Percentiles rank a stretch among this genome's conserved stretches.
Evolutionary conservation across 2,113 vertebrate genomes (phyloP).

Genomic region (Salvelinus namaycush): DNA sequence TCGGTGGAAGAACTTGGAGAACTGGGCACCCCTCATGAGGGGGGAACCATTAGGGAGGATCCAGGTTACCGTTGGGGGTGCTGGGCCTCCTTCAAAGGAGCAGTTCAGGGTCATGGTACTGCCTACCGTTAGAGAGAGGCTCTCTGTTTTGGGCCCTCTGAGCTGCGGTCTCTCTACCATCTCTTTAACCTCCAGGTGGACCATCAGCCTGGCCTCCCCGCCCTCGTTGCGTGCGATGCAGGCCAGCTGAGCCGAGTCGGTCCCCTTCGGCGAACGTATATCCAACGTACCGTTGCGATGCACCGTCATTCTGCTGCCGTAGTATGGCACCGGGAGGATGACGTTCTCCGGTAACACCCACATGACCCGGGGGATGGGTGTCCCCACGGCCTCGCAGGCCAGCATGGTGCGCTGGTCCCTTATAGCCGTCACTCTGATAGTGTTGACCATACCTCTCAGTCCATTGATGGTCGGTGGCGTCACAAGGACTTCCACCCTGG

Average conservation of each 20-base stretch:
- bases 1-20: slow-evolving; percentile 79
- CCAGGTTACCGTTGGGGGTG: slow-evolving; percentile 75
- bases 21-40: slow-evolving; percentile 67
- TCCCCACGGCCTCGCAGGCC: slow-evolving; percentile 80
- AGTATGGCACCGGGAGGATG: slow-evolving; percentile 84
- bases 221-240: slow-evolving; percentile 88
- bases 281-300: slow-evolving; percentile 90
- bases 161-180: slow-evolving; percentile 65
- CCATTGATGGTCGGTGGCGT: slow-evolving; percentile 83
- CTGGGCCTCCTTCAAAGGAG: slow-evolving; percentile 70
- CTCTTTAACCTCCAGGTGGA: slow-evolving; percentile 79
- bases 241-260: slow-evolving; percentile 76
- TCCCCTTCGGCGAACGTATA: slow-evolving; percentile 71
- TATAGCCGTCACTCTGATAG: slow-evolving; percentile 65
- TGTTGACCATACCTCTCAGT: slow-evolving; percentile 56
- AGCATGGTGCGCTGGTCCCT: slow-evolving; percentile 74
- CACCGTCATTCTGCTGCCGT: slow-evolving; percentile 81
- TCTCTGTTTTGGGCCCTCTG: slow-evolving; percentile 68
- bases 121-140: slow-evolving; percentile 75
- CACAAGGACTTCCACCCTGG: slow-evolving; percentile 76
- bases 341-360: slow-evolving; percentile 89
- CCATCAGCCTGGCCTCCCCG: slow-evolving; percentile 80
- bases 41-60: slow-evolving; percentile 83
- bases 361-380: slow-evolving; percentile 76
- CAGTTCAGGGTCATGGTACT: slow-evolving; percentile 84